These are phyloP conservation scores for Onychorhynchus coronatus DNA, from an alignment of 2,113 vertebrate genomes.

Conservation along the genomic window DNA sequence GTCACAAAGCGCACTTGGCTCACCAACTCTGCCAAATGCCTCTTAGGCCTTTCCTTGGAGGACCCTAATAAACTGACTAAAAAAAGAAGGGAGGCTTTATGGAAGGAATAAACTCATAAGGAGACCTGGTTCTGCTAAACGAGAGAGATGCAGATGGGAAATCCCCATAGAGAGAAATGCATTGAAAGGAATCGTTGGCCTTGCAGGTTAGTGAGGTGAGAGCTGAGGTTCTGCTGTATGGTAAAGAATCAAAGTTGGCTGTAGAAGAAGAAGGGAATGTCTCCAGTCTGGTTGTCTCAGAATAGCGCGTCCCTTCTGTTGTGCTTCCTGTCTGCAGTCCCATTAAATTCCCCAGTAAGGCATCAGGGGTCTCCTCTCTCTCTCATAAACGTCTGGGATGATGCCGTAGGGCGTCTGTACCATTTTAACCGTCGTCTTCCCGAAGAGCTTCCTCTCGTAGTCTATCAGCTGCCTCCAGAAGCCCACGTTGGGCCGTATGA, in stretches of 20 bases:
- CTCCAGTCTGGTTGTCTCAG: not conserved
- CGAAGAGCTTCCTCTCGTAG: slow-evolving; percentile 95
- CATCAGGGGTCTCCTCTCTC: slow-evolving; percentile 88
- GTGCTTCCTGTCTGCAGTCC: slow-evolving; percentile 33
- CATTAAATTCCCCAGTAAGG: slow-evolving; percentile 92
- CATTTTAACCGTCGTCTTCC: slow-evolving; percentile 94
- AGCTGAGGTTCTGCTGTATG: slow-evolving; percentile 42
- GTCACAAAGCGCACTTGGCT: not conserved
- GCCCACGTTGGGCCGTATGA: slow-evolving; percentile 93
- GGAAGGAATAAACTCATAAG: slow-evolving; percentile 19
- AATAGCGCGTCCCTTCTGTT: not conserved
- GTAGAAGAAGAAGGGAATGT: slow-evolving; percentile 34
- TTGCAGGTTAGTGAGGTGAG: slow-evolving; percentile 62
- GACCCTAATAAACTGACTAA: not conserved
- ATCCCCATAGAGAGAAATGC: slow-evolving; percentile 34
- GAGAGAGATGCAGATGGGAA: slow-evolving; percentile 1
- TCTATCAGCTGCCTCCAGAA: slow-evolving; percentile 98
- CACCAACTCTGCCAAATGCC: slow-evolving; percentile 7
- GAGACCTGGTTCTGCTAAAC: slow-evolving; percentile 30
- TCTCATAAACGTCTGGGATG: slow-evolving; percentile 91
- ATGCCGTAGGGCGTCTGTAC: slow-evolving; percentile 93
- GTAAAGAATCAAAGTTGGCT: slow-evolving; percentile 34
- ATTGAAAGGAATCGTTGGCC: slow-evolving; percentile 31
- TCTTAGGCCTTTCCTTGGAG: not conserved
- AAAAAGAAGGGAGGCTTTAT: not conserved